Base-by-base conservation (phyloP, 1,140 invertebrate species). In the Diorhabda carinulata region DNA sequence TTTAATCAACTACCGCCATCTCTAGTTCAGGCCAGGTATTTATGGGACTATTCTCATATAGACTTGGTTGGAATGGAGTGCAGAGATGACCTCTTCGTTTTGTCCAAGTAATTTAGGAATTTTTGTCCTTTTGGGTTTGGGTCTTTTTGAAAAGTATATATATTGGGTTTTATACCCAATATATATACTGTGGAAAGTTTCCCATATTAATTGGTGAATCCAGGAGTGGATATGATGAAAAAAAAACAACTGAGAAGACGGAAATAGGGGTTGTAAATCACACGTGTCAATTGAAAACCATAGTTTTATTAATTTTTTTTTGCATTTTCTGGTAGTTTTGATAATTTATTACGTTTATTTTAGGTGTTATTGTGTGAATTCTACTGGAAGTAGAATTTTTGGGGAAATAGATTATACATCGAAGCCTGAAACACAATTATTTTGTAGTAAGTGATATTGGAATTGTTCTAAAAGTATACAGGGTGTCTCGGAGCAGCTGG, bases 291-390 rank as follows among this genome's bases (percentile, higher is more conserved):
- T 44, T 5, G 41, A 9, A 42, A 25, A 41, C 57, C 25, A 45
- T 25, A 40, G 6, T 57, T 57, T 57, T 10, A 4, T n/a, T 3
- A 45, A 67, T n/a, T 67, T 57, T 62, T 62, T 5, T 43, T 44
- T 66, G 9, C 3, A 3, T 58, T 5, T 60, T 25, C 25, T 25
- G 25, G 0, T 25, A 25, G 25, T 25, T 25, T 25, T 25, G n/a
- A 41, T 25, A 56, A n/a, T 43, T 60, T 3, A 57, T 59, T 63
- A 40, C 41, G 59, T 52, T 8, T 72, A 57, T 82, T 84, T 10
- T 75, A 89, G 87, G 72, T 89, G 87, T 76, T 87, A 85, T 72
- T 89, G 87, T 72, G 80, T 85, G 25, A 80, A 84, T 59, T 83
- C 85, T 67, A 78, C 83, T 47, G 86, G 87, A 0, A 74, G 83